phyloP scores from a whole-genome alignment of 2,113 vertebrate species.

The Pseudopodoces humilis region DNA sequence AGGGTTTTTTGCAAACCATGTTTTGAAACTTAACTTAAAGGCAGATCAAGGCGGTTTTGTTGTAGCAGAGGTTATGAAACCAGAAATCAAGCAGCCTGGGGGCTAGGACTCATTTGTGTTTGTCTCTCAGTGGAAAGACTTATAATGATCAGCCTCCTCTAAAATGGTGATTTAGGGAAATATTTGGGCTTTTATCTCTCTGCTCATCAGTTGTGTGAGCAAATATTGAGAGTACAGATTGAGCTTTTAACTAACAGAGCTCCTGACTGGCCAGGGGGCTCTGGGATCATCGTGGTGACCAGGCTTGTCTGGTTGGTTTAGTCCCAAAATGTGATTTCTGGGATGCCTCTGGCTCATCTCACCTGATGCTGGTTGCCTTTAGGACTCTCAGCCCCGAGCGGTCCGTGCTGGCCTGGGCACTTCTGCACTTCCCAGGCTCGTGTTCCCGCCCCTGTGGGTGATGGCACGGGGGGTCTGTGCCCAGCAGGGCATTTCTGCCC shows the following conservation, averaged over 20 bases:
- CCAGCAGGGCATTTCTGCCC: constrained; percentile 83
- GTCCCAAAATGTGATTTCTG: background rate
- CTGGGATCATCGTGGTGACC: background rate
- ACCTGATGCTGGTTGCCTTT: background rate
- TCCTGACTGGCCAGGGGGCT: background rate
- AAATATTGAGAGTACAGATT: rapidly evolving
- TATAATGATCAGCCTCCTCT: rapidly evolving
- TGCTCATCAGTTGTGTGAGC: background rate
- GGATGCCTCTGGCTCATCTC: background rate
- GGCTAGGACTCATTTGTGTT: background rate
- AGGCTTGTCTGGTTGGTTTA: background rate
- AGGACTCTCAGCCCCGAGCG: constrained; percentile 78
- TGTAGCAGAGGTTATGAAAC: background rate
- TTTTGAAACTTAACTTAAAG: background rate
- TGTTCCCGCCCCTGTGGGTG: constrained; percentile 61
- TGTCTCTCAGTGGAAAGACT: background rate
- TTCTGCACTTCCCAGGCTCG: constrained; percentile 79
- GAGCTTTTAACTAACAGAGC: background rate
- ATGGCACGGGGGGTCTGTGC: constrained; percentile 74
- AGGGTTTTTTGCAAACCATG: background rate
- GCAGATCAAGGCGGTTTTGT: background rate
- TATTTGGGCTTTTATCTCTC: background rate
- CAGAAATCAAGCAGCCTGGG: background rate
- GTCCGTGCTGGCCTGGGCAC: constrained; percentile 78
- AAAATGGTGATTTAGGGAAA: background rate